Evolutionary conservation across 2,113 vertebrate genomes (phyloP).

Genomic region (Neolamprologus modestus): DNA sequence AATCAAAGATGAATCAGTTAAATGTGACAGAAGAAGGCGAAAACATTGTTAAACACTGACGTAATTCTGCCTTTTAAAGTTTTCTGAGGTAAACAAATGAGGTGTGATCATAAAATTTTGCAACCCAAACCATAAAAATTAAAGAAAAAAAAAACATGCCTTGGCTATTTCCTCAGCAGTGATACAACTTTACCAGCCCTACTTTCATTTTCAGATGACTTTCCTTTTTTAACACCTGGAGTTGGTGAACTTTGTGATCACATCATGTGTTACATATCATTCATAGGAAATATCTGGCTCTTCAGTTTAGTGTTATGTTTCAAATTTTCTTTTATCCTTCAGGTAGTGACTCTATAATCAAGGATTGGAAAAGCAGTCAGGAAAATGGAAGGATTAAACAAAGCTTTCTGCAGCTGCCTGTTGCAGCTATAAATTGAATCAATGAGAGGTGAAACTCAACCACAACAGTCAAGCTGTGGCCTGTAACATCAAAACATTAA

Average conservation of each 20-base stretch:
- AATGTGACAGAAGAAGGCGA: not conserved
- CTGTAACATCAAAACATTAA: not conserved
- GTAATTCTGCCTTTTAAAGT: not conserved
- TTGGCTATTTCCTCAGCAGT: not conserved
- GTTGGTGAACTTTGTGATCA: not conserved
- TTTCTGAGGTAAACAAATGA: not conserved
- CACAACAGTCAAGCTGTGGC: not conserved
- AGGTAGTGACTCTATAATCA: not conserved
- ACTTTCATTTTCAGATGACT: not conserved
- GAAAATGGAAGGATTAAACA: not conserved
- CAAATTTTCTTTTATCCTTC: not conserved
- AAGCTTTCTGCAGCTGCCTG: not conserved
- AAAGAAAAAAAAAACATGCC: accelerated
- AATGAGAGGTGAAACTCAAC: not conserved
- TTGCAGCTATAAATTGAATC: not conserved
- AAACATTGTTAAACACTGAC: not conserved
- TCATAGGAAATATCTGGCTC: not conserved
- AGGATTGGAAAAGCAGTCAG: not conserved
- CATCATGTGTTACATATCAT: not conserved
- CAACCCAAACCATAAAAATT: not conserved
- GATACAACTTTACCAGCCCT: not conserved
- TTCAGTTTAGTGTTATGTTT: not conserved
- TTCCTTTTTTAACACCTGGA: not conserved
- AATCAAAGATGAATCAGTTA: not conserved
- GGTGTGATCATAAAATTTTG: not conserved